These are phyloP conservation scores for Bombylius major DNA, from an alignment of 2,888 invertebrate genomes.

Conservation along the genomic window DNA sequence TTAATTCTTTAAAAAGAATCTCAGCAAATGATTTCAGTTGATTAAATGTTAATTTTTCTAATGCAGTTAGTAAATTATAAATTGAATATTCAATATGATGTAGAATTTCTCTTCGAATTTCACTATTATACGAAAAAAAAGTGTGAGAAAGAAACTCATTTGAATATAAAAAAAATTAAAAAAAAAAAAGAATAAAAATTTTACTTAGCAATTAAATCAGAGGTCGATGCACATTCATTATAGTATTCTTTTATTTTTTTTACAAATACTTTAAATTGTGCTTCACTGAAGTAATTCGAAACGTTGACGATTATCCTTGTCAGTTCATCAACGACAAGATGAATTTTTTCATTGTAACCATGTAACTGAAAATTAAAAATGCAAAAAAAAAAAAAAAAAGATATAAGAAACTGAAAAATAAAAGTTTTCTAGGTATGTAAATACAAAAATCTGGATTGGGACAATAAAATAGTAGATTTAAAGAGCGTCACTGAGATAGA, in stretches of 20 bases:
- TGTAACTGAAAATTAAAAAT: not conserved
- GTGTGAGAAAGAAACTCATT: not conserved
- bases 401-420: no score
- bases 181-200: no score
- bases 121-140: slow-evolving; percentile 34
- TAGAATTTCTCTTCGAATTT: slow-evolving; percentile 50
- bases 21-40: slow-evolving; percentile 46
- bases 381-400: no score
- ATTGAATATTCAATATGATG: slow-evolving; percentile 48
- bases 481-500: no score
- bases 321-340: slow-evolving; percentile 52
- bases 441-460: no score
- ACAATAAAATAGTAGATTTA: no score
- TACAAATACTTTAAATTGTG: not conserved
- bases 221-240: not conserved
- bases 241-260: not conserved
- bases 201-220: no score
- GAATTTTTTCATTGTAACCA: slow-evolving; percentile 18
- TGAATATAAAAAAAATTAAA: no score
- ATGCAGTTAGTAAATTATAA: slow-evolving; percentile 46
- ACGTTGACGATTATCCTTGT: slow-evolving; percentile 40
- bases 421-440: no score
- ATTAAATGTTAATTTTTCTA: slow-evolving; percentile 39
- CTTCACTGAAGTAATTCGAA: not conserved
- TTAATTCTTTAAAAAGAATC: slow-evolving; percentile 45